Percentiles rank a stretch among this genome's conserved stretches.
Conservation (phyloP, 2,888 invertebrate genomes). For the Nomada ruficornis region DNA sequence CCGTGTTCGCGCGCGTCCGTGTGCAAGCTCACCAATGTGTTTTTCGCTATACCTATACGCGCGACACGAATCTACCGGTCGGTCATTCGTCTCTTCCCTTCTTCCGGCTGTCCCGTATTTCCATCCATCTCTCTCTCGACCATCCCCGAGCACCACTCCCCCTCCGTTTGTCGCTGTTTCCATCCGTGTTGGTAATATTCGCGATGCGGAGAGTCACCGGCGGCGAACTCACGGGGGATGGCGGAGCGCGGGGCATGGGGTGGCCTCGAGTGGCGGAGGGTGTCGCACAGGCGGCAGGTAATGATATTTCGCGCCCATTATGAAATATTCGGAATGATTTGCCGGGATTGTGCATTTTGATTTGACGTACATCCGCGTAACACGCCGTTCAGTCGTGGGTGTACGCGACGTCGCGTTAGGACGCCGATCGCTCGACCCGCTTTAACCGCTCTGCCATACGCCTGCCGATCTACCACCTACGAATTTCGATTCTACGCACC, state of each 20-base stretch:
- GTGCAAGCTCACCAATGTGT: conserved; percentile 64
- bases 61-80: conserved; percentile 70
- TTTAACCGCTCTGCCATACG: not conserved
- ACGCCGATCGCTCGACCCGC: conserved; percentile 26
- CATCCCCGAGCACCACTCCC: conserved; percentile 27
- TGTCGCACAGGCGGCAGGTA: conserved; percentile 74
- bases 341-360: conserved; percentile 82
- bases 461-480: not conserved
- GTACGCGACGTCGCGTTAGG: conserved; percentile 17
- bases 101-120: conserved; percentile 22
- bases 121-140: conserved; percentile 25
- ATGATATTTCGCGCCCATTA: conserved; percentile 83
- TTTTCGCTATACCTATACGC: conserved; percentile 61
- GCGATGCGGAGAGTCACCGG: conserved; percentile 62
- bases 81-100: conserved; percentile 37
- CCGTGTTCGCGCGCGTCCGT: conserved; percentile 57
- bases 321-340: conserved; percentile 84
- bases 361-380: conserved; percentile 78
- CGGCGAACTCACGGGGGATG: conserved; percentile 66
- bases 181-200: conserved; percentile 50
- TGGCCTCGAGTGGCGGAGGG: conserved; percentile 48
- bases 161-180: conserved; percentile 28
- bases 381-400: conserved; percentile 9
- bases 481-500: not conserved
- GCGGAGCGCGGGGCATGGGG: conserved; percentile 45